Conservation (phyloP, 2,113 vertebrate genomes). For the Arenaria interpres region DNA sequence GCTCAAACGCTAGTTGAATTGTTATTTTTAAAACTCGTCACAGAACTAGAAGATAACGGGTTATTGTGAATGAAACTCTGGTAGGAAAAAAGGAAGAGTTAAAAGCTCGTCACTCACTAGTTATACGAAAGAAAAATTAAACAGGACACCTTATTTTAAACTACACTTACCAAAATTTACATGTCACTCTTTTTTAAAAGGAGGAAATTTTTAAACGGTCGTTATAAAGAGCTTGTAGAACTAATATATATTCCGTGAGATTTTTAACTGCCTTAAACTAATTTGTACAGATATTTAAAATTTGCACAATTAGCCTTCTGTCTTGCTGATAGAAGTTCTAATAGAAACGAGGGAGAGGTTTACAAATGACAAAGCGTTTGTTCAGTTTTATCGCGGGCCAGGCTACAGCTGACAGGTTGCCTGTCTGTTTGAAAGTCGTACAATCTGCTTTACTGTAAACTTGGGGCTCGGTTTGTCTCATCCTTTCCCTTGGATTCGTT, state of each 20-base stretch:
- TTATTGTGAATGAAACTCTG: background rate
- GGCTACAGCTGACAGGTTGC: background rate
- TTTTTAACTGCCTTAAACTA: constrained; percentile 59
- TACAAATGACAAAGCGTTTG: background rate
- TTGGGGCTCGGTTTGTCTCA: background rate
- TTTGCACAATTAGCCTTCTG: constrained; percentile 53
- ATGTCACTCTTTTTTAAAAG: background rate
- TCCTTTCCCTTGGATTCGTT: background rate
- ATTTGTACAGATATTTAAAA: background rate
- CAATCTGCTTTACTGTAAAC: background rate
- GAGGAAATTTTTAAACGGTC: background rate
- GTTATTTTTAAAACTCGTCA: background rate
- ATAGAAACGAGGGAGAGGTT: constrained; percentile 9
- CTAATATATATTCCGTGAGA: constrained; percentile 18
- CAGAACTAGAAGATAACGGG: background rate
- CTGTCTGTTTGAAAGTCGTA: background rate
- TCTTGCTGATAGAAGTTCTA: background rate
- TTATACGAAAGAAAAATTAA: background rate
- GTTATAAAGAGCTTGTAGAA: background rate
- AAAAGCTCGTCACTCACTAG: background rate
- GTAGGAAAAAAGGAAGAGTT: background rate
- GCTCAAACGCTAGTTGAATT: constrained; percentile 9
- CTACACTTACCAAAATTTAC: background rate
- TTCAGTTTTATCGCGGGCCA: background rate
- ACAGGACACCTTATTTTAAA: background rate